A percentile compares a stretch with the other conserved stretches of the same genome.
Evolutionary conservation across 2,888 invertebrate genomes (phyloP).

Genomic region (Parnassius glacialis): DNA sequence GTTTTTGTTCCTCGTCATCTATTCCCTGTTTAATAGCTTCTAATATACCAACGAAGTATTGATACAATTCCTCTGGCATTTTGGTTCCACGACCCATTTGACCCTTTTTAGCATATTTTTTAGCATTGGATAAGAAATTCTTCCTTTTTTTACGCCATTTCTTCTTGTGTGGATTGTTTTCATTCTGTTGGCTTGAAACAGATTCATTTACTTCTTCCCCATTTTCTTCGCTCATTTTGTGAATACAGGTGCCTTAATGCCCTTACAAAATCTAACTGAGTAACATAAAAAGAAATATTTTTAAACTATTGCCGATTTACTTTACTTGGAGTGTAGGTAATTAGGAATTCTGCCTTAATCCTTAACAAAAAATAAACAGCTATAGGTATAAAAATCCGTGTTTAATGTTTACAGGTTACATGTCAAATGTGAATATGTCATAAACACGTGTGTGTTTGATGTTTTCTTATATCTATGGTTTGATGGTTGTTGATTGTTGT

Average conservation of each 20-base stretch:
- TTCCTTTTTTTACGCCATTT: conserved; percentile 83
- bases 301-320: too few species aligned
- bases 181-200: conserved; percentile 19
- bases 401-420: background rate
- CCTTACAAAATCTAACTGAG: too few species aligned
- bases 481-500: background rate
- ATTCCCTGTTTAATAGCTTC: conserved; percentile 86
- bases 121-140: conserved; percentile 85
- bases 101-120: conserved; percentile 88
- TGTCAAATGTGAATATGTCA: conserved; percentile 22
- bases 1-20: conserved; percentile 85
- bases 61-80: conserved; percentile 86
- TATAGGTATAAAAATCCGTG: too few species aligned
- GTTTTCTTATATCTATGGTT: too few species aligned
- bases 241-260: too few species aligned
- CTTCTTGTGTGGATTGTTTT: conserved; percentile 51
- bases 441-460: conserved; percentile 4
- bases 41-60: conserved; percentile 88
- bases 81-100: conserved; percentile 86
- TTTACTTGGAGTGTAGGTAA: too few species aligned
- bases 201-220: conserved; percentile 42
- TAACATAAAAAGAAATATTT: too few species aligned
- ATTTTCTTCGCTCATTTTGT: conserved; percentile 43
- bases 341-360: too few species aligned
- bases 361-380: too few species aligned